Evolutionary conservation across 2,888 invertebrate genomes (phyloP).

Genomic region (Apamea anceps): DNA sequence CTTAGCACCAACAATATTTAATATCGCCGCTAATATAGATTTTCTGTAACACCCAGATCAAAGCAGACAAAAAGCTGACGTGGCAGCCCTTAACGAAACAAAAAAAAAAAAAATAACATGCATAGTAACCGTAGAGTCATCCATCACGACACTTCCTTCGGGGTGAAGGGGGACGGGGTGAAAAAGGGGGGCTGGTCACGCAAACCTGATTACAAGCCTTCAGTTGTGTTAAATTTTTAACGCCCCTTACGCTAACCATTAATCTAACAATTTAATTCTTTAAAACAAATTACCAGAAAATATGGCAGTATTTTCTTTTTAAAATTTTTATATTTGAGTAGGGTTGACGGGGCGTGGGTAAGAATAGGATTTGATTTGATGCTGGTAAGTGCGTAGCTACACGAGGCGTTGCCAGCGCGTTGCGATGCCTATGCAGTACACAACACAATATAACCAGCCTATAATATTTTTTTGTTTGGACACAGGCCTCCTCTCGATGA

Average conservation of each 20-base stretch:
- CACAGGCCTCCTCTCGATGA: too few relatives aligned
- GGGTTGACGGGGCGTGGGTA: constrained; percentile 52
- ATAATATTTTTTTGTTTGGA: too few relatives aligned
- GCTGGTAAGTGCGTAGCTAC: neutral
- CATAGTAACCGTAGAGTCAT: constrained; percentile 64
- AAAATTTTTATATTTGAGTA: constrained; percentile 36
- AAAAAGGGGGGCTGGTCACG: constrained; percentile 66
- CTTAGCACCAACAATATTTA: neutral
- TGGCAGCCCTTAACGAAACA: constrained; percentile 35
- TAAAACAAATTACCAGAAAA: constrained; percentile 60
- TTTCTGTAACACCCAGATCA: constrained; percentile 2
- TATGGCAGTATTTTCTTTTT: constrained; percentile 42
- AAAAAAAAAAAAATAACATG: constrained; percentile 53
- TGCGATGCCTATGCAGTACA: neutral
- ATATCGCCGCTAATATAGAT: constrained; percentile 7
- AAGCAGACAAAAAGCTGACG: constrained; percentile 8
- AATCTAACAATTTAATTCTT: constrained; percentile 63
- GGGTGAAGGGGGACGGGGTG: neutral
- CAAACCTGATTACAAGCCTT: constrained; percentile 73
- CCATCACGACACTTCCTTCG: constrained; percentile 71
- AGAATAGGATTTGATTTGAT: constrained; percentile 17
- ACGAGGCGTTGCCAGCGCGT: neutral
- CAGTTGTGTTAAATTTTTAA: constrained; percentile 57
- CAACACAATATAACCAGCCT: too few relatives aligned
- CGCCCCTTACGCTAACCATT: constrained; percentile 54